Evolutionary conservation across 2,113 vertebrate species (phyloP).

Genomic region (Nerophis lumbriciformis): DNA sequence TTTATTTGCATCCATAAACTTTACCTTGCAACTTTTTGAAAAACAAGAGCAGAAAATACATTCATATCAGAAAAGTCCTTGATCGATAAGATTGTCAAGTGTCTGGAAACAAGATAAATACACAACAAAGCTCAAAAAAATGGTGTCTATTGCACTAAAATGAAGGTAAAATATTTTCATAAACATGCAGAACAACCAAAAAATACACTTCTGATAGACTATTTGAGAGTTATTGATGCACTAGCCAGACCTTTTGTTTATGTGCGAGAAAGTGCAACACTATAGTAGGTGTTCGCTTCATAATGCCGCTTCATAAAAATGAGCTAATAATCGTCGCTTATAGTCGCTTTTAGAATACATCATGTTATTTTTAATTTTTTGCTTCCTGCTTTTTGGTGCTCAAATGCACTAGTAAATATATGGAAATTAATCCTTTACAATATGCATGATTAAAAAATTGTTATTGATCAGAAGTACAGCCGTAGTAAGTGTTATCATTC

Average conservation of each 20-base stretch:
- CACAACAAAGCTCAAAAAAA: slow-evolving; percentile 2
- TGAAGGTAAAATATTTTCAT: not conserved
- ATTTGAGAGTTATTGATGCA: not conserved
- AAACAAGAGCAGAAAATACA: slow-evolving; percentile 1
- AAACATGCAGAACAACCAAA: slow-evolving; percentile 17
- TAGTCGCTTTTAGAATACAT: too few species aligned
- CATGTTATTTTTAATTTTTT: not conserved
- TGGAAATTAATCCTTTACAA: too few species aligned
- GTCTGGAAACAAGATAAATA: slow-evolving; percentile 2
- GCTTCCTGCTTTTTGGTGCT: slow-evolving; percentile 1
- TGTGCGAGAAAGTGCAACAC: not conserved
- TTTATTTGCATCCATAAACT: not conserved
- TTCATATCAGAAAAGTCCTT: slow-evolving; percentile 2
- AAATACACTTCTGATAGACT: not conserved
- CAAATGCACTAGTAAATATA: not conserved
- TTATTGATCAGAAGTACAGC: too few species aligned
- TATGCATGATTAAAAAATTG: too few species aligned
- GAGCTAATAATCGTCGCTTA: too few species aligned
- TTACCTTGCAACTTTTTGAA: not conserved
- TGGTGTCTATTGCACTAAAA: slow-evolving; percentile 3
- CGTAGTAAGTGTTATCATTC: too few species aligned
- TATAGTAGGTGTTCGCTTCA: not conserved
- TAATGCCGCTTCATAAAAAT: not conserved
- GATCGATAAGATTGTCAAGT: not conserved
- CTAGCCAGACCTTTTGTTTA: not conserved